phyloP scores from a whole-genome alignment of 2,113 vertebrate genomes.

The Cygnus atratus region DNA sequence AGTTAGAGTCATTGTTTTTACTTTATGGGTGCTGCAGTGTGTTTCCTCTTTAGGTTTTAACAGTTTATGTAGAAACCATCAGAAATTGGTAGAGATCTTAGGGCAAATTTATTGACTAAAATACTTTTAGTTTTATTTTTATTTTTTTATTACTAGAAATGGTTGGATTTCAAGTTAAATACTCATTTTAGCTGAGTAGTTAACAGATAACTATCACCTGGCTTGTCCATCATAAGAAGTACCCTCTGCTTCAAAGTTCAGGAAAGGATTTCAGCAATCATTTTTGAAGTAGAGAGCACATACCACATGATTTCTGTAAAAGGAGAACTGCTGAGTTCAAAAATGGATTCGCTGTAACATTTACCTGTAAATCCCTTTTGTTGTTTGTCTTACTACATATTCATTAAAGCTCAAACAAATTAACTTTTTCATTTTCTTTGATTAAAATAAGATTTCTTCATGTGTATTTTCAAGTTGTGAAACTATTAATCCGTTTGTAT shows the following conservation, averaged over 20 bases:
- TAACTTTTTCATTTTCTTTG: not conserved
- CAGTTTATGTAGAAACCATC: not conserved
- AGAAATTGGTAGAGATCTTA: not conserved
- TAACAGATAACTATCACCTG: not conserved
- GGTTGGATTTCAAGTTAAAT: not conserved
- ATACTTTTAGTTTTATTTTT: not conserved
- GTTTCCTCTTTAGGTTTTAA: constrained; percentile 16
- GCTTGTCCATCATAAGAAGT: not conserved
- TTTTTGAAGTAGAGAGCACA: not conserved
- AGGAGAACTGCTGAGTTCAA: not conserved
- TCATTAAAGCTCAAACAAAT: not conserved
- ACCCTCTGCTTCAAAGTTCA: not conserved
- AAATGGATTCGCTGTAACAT: not conserved
- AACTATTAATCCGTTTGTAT: not conserved
- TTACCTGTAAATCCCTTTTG: not conserved
- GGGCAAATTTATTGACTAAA: not conserved
- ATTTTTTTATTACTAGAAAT: not conserved
- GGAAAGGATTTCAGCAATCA: not conserved
- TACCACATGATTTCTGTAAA: not conserved
- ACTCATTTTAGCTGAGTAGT: not conserved
- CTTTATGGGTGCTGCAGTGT: not conserved
- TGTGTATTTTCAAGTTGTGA: not conserved
- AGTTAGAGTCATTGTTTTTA: not conserved
- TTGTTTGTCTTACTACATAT: not conserved
- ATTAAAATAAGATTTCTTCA: not conserved